phyloP scores from a whole-genome alignment of 2,888 invertebrate genomes.

The Plebejus anna region DNA sequence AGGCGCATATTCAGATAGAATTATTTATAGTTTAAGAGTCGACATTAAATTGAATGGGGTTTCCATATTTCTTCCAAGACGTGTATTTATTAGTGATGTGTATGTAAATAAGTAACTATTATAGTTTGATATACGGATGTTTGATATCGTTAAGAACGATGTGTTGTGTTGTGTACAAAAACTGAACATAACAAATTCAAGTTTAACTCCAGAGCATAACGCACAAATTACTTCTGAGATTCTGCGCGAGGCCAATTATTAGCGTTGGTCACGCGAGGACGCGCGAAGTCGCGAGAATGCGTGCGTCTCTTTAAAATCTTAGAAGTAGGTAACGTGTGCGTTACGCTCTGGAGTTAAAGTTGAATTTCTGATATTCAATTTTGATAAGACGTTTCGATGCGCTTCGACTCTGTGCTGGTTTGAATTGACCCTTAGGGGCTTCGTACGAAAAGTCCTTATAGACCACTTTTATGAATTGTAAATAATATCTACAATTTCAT shows the following conservation, averaged over 20 bases:
- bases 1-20: not conserved
- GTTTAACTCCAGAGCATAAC: no score
- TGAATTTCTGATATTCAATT: no score
- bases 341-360: no score
- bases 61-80: not conserved
- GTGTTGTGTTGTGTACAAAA: not conserved
- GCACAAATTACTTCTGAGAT: no score
- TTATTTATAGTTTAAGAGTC: not conserved
- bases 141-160: not conserved
- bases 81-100: not conserved
- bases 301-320: no score
- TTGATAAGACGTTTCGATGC: no score
- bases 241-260: no score
- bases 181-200: no score
- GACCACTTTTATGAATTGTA: not conserved
- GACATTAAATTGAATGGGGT: not conserved
- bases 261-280: no score
- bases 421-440: not conserved
- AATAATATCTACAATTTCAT: not conserved
- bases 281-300: no score
- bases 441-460: not conserved
- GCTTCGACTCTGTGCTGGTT: no score
- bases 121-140: not conserved
- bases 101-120: slow-evolving; percentile 1
- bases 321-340: no score